Conservation (phyloP, 1,140 invertebrate species). For the Harpegnathos saltator region DNA sequence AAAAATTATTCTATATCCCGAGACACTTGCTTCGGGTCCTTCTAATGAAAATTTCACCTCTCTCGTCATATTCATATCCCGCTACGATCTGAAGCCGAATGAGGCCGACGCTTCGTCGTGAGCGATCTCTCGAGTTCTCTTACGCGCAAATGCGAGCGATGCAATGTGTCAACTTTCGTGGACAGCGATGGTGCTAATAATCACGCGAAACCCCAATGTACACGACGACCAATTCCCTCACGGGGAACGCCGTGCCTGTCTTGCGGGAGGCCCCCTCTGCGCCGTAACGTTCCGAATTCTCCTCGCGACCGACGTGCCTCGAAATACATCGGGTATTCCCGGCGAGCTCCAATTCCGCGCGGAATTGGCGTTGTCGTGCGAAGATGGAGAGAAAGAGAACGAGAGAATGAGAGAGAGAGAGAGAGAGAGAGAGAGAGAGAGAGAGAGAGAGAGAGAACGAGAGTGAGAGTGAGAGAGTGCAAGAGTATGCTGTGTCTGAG, state of each 20-base stretch:
- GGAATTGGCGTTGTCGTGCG: conserved; percentile 29
- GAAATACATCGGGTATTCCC: conserved; percentile 30
- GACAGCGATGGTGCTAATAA: conserved; percentile 72
- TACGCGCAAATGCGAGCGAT: conserved; percentile 36
- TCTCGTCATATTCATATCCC: not conserved
- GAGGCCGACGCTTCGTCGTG: not conserved
- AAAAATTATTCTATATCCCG: too few species aligned
- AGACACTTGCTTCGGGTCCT: too few species aligned
- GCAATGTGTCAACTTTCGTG: conserved; percentile 52
- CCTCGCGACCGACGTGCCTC: conserved; percentile 52
- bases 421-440: conserved; percentile 4
- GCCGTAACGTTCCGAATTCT: conserved; percentile 29
- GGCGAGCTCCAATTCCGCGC: conserved; percentile 45
- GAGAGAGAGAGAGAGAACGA: conserved; percentile 12
- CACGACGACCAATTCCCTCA: conserved; percentile 9
- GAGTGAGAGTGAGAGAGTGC: not conserved
- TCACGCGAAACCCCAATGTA: conserved; percentile 54
- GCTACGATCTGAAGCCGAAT: not conserved
- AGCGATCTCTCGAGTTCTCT: not conserved
- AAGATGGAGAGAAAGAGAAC: not conserved
- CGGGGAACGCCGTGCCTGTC: conserved; percentile 1
- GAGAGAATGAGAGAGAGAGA: not conserved
- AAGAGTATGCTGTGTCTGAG: conserved; percentile 23
- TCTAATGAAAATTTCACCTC: not conserved
- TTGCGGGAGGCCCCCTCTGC: not conserved